Evolutionary conservation across 1,140 invertebrate species (phyloP), one percentile per base, ranked within the genome.

Genomic region (Mercenaria mercenaria): DNA sequence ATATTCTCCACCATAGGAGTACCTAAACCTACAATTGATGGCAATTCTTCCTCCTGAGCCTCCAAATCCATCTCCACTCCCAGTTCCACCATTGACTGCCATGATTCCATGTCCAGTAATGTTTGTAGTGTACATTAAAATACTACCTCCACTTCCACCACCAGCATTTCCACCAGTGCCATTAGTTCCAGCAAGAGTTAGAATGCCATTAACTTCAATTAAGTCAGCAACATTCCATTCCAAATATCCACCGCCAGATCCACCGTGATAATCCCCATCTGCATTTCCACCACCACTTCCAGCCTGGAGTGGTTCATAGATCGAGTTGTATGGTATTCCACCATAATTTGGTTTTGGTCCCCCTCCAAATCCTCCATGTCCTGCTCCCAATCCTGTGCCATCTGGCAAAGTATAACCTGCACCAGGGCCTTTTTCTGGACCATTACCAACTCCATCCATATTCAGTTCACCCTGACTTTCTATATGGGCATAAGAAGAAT

Each of bases 51-150:
- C 94, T 43, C 94, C 94, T 64, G 94, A 86, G 0, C 94, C 94
- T 76, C 94, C 94, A 81, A 91, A 91, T 52, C 94, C 94, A n/a
- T n/a, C 81, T 43, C 91, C 92, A 50, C 86, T 64, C 81, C 92
- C 94, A 52, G 91, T 79, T 61, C 94, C 94, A 61, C 94, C 94
- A 81, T 72, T 89, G 50, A 94, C 93, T 61, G 89, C 82, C 56
- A 94, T 92, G 8, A 90, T 76, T 26, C 94, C 94, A 82, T 94
- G 94, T 34, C 94, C 94, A 13, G 93, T 92, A 23, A 94, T 93
- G 81, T 94, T 94, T 20, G 91, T 92, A 1, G 93, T 82, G 37
- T 89, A 80, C 37, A 94, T 92, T 59, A 93, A 88, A 13, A 94
- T 83, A 83, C 92, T 91, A 0, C 94, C 94, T 52, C 94, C 94